Evolutionary conservation across 2,113 vertebrate genomes (phyloP).

Genomic region (Fulica atra): DNA sequence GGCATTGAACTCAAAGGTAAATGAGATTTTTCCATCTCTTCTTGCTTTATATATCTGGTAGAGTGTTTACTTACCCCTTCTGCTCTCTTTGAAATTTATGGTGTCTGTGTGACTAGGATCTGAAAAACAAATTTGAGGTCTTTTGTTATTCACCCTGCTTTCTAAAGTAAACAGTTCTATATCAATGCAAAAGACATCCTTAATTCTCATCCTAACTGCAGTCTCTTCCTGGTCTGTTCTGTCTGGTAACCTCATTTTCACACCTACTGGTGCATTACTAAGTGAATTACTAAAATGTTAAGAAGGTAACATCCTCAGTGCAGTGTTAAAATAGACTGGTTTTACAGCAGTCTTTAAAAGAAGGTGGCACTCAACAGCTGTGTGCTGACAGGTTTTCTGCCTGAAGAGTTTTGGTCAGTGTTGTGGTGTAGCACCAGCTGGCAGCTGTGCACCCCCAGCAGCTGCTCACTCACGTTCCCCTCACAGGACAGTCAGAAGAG

Average conservation of each 20-base stretch:
- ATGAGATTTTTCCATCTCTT: background rate
- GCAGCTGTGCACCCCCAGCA: no score
- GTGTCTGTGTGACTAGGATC: background rate
- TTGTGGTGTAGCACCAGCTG: no score
- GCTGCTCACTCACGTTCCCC: no score
- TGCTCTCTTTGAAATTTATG: background rate
- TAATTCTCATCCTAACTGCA: background rate
- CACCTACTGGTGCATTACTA: background rate
- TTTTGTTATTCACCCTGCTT: background rate
- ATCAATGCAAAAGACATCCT: background rate
- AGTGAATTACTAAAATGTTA: background rate
- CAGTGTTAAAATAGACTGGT: background rate
- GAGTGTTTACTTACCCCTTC: background rate
- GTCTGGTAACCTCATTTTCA: background rate
- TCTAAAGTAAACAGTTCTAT: background rate
- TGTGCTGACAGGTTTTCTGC: background rate
- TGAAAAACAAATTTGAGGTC: background rate
- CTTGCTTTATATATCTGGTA: background rate
- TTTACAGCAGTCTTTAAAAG: background rate
- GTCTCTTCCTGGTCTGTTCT: background rate
- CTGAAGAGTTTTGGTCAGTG: background rate
- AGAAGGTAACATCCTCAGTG: background rate
- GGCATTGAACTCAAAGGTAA: background rate
- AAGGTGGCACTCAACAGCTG: fast-evolving
- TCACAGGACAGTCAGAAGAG: no score